These are phyloP conservation scores for Chymomyza amoena DNA, from an alignment of 2,888 invertebrate species.

Conservation along the genomic window DNA sequence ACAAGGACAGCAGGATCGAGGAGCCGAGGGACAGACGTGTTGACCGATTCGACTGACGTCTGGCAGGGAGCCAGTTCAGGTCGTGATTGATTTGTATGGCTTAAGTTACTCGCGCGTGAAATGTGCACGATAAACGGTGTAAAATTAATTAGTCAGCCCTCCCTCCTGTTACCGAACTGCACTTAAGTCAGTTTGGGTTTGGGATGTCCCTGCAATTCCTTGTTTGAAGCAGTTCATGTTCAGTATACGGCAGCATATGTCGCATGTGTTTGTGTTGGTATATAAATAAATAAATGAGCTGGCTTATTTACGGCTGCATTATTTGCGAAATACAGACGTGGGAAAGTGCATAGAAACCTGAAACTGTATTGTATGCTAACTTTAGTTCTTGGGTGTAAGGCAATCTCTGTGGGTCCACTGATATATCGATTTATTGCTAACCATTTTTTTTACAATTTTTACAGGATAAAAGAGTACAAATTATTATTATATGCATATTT, in stretches of 20 bases:
- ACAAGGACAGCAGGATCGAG: not conserved
- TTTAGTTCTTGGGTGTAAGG: too few species aligned
- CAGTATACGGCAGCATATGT: not conserved
- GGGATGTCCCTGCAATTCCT: too few species aligned
- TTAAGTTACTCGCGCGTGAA: conserved; percentile 27
- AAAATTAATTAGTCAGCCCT: conserved; percentile 65
- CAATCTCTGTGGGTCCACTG: too few species aligned
- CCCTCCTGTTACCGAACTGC: not conserved
- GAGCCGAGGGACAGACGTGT: not conserved
- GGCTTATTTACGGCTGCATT: conserved; percentile 25
- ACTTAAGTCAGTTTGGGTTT: not conserved
- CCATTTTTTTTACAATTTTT: too few species aligned
- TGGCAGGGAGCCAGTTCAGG: not conserved
- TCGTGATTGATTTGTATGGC: conserved; percentile 67
- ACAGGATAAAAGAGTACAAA: too few species aligned
- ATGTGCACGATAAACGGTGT: conserved; percentile 58
- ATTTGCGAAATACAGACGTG: not conserved
- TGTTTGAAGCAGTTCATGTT: not conserved
- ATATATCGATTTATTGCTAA: too few species aligned
- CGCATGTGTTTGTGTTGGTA: conserved; percentile 17
- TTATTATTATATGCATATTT: too few species aligned
- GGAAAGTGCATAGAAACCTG: not conserved
- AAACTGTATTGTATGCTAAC: not conserved
- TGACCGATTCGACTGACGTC: not conserved
- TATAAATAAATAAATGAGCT: conserved; percentile 64